Percentiles rank a stretch among this genome's conserved stretches.
phyloP scores from a whole-genome alignment of 2,797 vertebrate species.

The Pitangus sulphuratus region DNA sequence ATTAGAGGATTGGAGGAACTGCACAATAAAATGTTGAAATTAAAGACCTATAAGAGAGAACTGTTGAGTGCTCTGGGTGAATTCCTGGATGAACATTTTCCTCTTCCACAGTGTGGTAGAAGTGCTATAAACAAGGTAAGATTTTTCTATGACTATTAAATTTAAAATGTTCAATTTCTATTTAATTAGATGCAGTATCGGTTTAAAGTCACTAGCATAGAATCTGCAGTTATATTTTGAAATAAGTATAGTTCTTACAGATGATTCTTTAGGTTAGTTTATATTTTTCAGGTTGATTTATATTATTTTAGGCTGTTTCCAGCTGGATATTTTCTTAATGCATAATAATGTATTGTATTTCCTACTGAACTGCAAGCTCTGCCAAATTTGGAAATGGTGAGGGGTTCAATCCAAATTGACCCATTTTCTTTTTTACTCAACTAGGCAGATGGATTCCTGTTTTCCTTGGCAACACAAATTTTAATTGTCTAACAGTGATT shows the following conservation, averaged over 20 bases:
- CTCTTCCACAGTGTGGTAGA: constrained; percentile 24
- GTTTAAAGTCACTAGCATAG: not conserved
- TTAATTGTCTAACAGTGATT: constrained; percentile 38
- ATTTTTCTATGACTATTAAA: not conserved
- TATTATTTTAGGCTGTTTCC: not conserved
- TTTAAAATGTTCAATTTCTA: not conserved
- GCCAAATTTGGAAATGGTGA: constrained; percentile 1
- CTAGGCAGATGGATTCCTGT: not conserved
- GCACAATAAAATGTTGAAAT: constrained; percentile 5
- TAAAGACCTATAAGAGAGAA: constrained; percentile 50
- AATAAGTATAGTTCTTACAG: not conserved
- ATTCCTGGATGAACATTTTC: constrained; percentile 75
- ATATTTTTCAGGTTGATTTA: not conserved
- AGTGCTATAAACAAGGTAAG: constrained; percentile 53
- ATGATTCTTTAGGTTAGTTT: not conserved
- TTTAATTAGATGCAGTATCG: not conserved
- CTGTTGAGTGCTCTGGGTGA: constrained; percentile 49
- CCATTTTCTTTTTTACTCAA: not conserved
- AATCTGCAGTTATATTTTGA: not conserved
- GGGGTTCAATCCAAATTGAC: not conserved
- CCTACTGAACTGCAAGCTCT: not conserved
- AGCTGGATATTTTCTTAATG: not conserved
- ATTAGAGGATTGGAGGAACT: constrained; percentile 12
- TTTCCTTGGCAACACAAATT: constrained; percentile 48
- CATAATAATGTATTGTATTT: not conserved